A percentile compares a stretch with the other conserved stretches of the same genome.
These are phyloP conservation scores for Carcharodon carcharias DNA, from an alignment of 2,797 vertebrate genomes.

Conservation along the genomic window DNA sequence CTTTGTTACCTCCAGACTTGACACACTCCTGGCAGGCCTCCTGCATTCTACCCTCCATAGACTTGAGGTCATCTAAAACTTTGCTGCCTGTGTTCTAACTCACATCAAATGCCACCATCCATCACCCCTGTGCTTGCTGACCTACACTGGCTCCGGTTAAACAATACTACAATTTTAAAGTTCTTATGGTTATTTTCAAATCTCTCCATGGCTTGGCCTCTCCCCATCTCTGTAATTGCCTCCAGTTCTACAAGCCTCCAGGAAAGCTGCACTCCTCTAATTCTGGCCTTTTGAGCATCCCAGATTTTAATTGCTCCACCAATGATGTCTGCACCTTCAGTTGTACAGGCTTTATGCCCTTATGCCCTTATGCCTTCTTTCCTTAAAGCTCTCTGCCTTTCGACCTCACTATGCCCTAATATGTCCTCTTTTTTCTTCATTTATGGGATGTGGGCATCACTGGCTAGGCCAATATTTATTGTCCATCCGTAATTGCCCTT, in stretches of 20 bases:
- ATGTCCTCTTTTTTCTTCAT: too few relatives aligned
- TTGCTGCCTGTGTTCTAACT: neutral
- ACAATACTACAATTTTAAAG: neutral
- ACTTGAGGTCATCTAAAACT: neutral
- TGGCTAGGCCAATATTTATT: too few relatives aligned
- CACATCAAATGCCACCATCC: neutral
- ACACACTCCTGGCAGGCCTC: neutral
- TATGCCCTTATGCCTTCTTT: neutral
- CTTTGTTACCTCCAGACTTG: neutral
- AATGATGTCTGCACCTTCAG: neutral
- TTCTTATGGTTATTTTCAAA: neutral
- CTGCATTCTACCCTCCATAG: neutral
- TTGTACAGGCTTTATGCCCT: neutral
- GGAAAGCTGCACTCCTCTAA: neutral
- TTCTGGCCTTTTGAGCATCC: neutral
- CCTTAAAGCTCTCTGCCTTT: neutral
- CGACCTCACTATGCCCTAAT: neutral
- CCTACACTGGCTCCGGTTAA: neutral
- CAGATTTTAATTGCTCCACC: neutral
- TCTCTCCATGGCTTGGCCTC: neutral
- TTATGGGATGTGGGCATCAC: too few relatives aligned
- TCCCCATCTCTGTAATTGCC: neutral
- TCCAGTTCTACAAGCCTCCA: neutral
- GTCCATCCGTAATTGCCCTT: too few relatives aligned
- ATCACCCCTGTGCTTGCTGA: neutral